Evolutionary conservation across 2,797 vertebrate species (phyloP).

Genomic region (Arrhamphus sclerolepis): DNA sequence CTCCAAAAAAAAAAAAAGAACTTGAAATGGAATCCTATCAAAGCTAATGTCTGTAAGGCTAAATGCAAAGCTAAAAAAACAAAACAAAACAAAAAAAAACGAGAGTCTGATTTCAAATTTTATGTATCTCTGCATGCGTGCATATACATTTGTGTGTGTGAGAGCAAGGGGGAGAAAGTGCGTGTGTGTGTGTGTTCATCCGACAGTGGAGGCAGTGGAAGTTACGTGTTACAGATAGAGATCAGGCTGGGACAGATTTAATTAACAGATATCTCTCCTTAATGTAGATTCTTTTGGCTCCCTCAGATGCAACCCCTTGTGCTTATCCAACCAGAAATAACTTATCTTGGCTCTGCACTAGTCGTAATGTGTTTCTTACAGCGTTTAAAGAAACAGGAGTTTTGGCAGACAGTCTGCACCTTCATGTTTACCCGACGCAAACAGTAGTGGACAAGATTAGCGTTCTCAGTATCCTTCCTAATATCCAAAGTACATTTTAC

Average conservation of each 20-base stretch:
- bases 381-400: slow-evolving; percentile 65
- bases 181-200: slow-evolving; percentile 42
- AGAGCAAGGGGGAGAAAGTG: slow-evolving; percentile 20
- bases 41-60: background rate
- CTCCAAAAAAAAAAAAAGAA: slow-evolving; percentile 1
- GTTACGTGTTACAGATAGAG: slow-evolving; percentile 78
- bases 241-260: slow-evolving; percentile 83
- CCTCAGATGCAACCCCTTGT: slow-evolving; percentile 71
- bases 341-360: slow-evolving; percentile 73
- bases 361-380: slow-evolving; percentile 72
- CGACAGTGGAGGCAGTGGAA: slow-evolving; percentile 65
- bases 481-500: slow-evolving; percentile 52
- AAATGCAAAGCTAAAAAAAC: slow-evolving; percentile 14
- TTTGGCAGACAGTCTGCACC: slow-evolving; percentile 54
- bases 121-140: slow-evolving; percentile 33
- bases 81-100: too few species aligned
- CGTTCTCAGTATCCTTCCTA: slow-evolving; percentile 38
- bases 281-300: slow-evolving; percentile 81
- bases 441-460: slow-evolving; percentile 63
- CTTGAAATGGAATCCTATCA: slow-evolving; percentile 15
- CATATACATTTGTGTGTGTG: slow-evolving; percentile 20
- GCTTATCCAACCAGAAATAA: slow-evolving; percentile 80
- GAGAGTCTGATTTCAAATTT: slow-evolving; percentile 51
- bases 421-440: slow-evolving; percentile 67
- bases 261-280: slow-evolving; percentile 84